Conservation (phyloP, 1,140 invertebrate genomes). For the Harpegnathos saltator region DNA sequence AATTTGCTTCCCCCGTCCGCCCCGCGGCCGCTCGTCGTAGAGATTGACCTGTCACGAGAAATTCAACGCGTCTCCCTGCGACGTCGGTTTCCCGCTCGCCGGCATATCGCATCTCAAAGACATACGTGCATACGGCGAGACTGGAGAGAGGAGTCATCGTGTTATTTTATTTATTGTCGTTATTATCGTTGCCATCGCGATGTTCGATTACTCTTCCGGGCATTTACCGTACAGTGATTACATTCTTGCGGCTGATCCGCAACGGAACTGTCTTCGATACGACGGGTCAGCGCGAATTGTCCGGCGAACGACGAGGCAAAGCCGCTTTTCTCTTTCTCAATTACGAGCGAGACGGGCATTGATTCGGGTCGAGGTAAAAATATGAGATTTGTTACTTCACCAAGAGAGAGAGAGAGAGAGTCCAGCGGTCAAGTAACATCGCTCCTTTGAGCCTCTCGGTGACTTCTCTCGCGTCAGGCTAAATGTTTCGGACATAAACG, state of each 20-base stretch:
- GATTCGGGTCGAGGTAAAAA: not conserved
- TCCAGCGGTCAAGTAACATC: not conserved
- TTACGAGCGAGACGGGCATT: constrained; percentile 1
- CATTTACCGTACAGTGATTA: no score
- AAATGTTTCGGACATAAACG: no score
- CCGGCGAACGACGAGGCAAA: not conserved
- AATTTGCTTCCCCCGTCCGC: constrained; percentile 1
- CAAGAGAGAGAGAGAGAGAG: no score
- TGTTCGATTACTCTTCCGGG: no score
- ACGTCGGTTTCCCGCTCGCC: not conserved
- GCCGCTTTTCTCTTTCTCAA: constrained; percentile 21
- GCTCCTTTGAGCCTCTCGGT: no score
- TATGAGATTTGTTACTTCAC: not conserved
- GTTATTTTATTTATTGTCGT: no score
- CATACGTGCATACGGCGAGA: not conserved
- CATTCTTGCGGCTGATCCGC: not conserved
- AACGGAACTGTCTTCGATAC: not conserved
- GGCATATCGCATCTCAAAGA: not conserved
- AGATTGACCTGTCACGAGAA: not conserved
- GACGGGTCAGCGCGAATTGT: not conserved
- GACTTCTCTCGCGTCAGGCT: no score
- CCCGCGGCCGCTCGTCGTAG: no score
- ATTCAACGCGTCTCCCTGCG: not conserved
- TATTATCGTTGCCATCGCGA: no score
- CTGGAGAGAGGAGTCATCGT: not conserved